A percentile compares a stretch with the other conserved stretches of the same genome.
phyloP scores from a whole-genome alignment of 2,797 vertebrate species.

The Enteromius viviparus region DNA sequence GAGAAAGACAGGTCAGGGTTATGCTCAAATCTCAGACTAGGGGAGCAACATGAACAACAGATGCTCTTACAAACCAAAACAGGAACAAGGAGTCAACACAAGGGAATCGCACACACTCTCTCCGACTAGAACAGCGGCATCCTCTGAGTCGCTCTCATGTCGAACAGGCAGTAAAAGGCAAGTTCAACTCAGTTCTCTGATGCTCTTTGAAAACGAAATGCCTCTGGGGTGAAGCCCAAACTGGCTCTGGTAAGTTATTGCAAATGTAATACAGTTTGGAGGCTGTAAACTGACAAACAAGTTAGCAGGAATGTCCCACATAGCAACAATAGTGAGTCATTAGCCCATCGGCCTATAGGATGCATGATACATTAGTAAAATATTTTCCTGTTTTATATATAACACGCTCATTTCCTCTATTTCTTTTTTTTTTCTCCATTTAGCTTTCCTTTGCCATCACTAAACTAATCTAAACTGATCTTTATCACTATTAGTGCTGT shows the following conservation, averaged over 20 bases:
- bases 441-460: background rate
- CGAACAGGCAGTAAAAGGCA: slow-evolving; percentile 12
- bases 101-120: slow-evolving; percentile 58
- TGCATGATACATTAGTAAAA: background rate
- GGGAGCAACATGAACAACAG: slow-evolving; percentile 79
- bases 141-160: slow-evolving; percentile 5
- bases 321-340: slow-evolving; percentile 2
- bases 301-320: slow-evolving; percentile 9
- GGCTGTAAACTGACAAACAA: slow-evolving; percentile 17
- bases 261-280: background rate
- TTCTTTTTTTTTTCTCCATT: background rate
- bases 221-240: background rate
- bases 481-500: no score
- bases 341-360: no score
- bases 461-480: background rate
- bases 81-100: slow-evolving; percentile 77
- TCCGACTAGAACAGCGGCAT: background rate
- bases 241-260: background rate
- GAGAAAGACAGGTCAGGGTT: slow-evolving; percentile 67
- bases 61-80: slow-evolving; percentile 76
- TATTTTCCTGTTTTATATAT: background rate
- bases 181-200: slow-evolving; percentile 10
- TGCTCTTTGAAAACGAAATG: slow-evolving; percentile 25
- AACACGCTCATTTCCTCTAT: background rate
- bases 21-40: slow-evolving; percentile 79